Evolutionary conservation across 2,888 invertebrate species (phyloP).

Genomic region (Tetramorium bicarinatum): DNA sequence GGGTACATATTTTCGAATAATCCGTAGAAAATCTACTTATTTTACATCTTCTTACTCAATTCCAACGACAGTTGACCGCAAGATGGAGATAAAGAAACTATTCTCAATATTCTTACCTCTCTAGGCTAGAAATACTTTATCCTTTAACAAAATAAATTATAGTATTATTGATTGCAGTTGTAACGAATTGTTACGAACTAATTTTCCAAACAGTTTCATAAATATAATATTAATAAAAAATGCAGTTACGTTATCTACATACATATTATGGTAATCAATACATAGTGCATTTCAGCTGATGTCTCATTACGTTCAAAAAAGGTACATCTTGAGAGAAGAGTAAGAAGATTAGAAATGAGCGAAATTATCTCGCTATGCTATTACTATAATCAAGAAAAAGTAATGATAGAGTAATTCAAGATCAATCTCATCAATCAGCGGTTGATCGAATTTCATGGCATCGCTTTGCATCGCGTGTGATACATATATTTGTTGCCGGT

Average conservation of each 20-base stretch:
- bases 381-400: constrained; percentile 25
- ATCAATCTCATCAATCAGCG: constrained; percentile 44
- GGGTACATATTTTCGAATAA: constrained; percentile 50
- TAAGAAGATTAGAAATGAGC: constrained; percentile 17
- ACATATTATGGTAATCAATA: background rate
- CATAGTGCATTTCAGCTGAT: background rate
- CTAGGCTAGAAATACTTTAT: constrained; percentile 13
- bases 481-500: constrained; percentile 26
- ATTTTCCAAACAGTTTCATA: background rate
- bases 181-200: background rate
- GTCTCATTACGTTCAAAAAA: constrained; percentile 2
- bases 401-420: constrained; percentile 40
- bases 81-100: constrained; percentile 40
- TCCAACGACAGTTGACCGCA: constrained; percentile 50
- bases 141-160: constrained; percentile 2
- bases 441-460: constrained; percentile 31
- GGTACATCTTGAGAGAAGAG: background rate
- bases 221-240: constrained; percentile 13
- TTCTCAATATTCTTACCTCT: constrained; percentile 39
- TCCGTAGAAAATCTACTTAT: constrained; percentile 64
- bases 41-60: constrained; percentile 54
- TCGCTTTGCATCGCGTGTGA: constrained; percentile 35
- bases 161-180: background rate
- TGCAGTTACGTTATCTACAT: background rate
- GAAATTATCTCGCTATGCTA: constrained; percentile 31